Percentiles rank a stretch among this genome's conserved stretches.
Conservation (phyloP, 2,888 invertebrate species). For the Apomyelois bistriatella region DNA sequence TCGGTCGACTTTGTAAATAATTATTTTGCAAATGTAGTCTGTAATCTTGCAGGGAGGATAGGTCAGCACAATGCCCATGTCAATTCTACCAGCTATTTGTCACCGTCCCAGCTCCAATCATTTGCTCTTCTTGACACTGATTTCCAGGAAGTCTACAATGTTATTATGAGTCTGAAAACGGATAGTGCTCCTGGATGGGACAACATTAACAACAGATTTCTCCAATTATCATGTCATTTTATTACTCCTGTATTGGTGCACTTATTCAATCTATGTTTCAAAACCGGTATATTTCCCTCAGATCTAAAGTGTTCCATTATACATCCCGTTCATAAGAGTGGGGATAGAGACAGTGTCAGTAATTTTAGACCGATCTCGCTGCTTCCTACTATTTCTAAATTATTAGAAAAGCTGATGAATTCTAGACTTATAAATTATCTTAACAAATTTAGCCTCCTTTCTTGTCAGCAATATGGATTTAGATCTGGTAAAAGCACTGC, state of each 20-base stretch:
- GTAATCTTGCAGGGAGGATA: neutral
- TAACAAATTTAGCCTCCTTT: neutral
- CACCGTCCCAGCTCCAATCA: neutral
- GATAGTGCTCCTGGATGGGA: slow-evolving; percentile 1
- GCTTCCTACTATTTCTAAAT: neutral
- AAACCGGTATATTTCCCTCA: neutral
- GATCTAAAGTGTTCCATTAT: neutral
- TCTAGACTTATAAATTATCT: neutral
- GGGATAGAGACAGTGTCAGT: slow-evolving; percentile 13
- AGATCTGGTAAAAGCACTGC: neutral
- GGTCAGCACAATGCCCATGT: too few relatives aligned
- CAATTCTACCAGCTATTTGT: neutral
- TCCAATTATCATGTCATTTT: neutral
- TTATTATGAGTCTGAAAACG: neutral
- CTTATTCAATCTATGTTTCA: neutral
- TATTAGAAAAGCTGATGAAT: neutral
- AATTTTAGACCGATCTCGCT: slow-evolving; percentile 8
- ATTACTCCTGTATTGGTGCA: neutral
- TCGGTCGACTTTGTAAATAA: neutral
- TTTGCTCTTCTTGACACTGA: neutral
- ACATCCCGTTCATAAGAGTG: neutral
- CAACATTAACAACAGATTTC: neutral
- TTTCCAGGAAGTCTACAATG: neutral
- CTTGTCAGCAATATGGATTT: neutral
- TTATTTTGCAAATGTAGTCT: neutral